phyloP scores from a whole-genome alignment of 2,113 vertebrate genomes.

The Marmota monax region DNA sequence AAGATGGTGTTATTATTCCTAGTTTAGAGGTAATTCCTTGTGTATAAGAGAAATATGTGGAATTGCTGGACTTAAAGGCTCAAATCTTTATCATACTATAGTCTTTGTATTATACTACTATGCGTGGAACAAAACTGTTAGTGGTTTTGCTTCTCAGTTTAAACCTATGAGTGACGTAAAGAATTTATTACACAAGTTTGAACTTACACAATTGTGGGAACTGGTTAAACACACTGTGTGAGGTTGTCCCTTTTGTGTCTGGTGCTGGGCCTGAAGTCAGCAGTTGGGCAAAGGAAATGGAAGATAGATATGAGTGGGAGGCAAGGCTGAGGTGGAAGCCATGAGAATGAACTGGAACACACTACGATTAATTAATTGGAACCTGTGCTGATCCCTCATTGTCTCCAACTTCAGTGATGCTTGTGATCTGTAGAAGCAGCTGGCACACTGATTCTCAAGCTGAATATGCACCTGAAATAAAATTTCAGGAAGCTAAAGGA shows the following conservation, averaged over 20 bases:
- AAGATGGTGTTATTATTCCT: constrained; percentile 10
- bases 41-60: background rate
- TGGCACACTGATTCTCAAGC: background rate
- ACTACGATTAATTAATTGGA: background rate
- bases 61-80: background rate
- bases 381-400: background rate
- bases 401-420: background rate
- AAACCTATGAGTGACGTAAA: background rate
- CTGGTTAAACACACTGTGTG: background rate
- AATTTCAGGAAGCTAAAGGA: background rate
- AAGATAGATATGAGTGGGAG: background rate
- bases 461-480: background rate
- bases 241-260: background rate
- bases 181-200: background rate
- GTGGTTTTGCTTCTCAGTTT: too few relatives aligned
- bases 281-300: background rate
- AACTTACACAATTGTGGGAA: background rate
- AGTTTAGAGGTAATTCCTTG: background rate
- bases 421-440: background rate
- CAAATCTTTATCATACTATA: background rate
- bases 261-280: background rate
- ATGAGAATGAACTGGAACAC: background rate
- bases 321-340: background rate
- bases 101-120: background rate
- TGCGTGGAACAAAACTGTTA: background rate